phyloP scores from a whole-genome alignment of 2,888 invertebrate species.

The Lasioglossum vierecki region DNA sequence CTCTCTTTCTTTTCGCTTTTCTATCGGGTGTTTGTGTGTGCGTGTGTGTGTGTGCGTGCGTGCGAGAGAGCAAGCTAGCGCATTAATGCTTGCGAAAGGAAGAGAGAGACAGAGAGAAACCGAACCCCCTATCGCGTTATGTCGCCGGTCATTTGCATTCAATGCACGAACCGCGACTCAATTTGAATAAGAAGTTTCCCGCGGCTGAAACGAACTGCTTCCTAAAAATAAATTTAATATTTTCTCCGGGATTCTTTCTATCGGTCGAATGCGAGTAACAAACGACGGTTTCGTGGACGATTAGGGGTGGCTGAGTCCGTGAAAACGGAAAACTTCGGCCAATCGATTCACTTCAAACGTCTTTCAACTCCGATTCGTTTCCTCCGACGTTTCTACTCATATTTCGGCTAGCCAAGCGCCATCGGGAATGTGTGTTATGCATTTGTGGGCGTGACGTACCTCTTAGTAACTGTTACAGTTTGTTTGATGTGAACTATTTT shows the following conservation, averaged over 20 bases:
- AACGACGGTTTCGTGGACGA: slow-evolving; percentile 47
- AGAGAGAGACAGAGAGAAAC: slow-evolving; percentile 19
- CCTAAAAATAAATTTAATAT: slow-evolving; percentile 55
- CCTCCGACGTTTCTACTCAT: neutral
- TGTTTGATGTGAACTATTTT: neutral
- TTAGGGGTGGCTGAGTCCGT: slow-evolving; percentile 6
- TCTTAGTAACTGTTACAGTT: neutral
- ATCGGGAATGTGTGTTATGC: neutral
- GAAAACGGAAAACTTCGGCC: slow-evolving; percentile 6
- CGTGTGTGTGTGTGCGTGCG: neutral
- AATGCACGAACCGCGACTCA: slow-evolving; percentile 70
- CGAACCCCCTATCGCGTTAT: slow-evolving; percentile 62
- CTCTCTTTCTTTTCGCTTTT: neutral
- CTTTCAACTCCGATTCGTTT: neutral
- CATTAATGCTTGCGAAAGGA: neutral
- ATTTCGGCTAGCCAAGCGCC: neutral
- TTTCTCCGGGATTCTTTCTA: slow-evolving; percentile 38
- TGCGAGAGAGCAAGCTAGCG: neutral
- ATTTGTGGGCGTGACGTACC: too few species aligned
- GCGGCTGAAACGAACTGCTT: slow-evolving; percentile 59
- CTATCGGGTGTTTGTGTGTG: neutral
- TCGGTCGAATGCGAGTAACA: slow-evolving; percentile 12
- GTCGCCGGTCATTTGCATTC: slow-evolving; percentile 67
- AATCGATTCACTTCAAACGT: neutral
- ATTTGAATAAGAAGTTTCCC: slow-evolving; percentile 67